Evolutionary conservation across 92 coral and sea anemone genomes (phyloP).

Genomic region (Zoanthus sociatus): DNA sequence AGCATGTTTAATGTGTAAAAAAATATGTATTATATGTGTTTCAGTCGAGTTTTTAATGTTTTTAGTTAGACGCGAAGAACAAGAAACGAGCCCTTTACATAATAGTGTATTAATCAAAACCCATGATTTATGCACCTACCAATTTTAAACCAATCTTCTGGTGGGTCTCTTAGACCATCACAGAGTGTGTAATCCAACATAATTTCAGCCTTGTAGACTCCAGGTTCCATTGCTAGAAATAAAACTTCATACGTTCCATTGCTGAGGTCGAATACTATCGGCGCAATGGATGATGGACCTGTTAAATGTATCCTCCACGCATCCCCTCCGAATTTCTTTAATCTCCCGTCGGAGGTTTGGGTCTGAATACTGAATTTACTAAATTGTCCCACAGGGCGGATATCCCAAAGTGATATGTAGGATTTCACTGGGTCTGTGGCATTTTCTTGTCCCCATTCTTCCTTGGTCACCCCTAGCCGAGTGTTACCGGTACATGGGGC

Average conservation of each 20-base stretch:
- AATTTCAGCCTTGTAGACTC: slow-evolving; percentile 66
- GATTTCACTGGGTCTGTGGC: slow-evolving; percentile 65
- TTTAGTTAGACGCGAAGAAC: not conserved
- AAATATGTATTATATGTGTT: too few species aligned
- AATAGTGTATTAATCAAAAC: not conserved
- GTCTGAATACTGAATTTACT: slow-evolving; percentile 85
- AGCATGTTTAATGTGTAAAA: too few species aligned
- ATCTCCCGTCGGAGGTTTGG: slow-evolving; percentile 68
- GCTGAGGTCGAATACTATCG: slow-evolving; percentile 74
- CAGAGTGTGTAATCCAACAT: slow-evolving; percentile 83
- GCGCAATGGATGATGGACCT: slow-evolving; percentile 83
- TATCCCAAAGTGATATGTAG: slow-evolving; percentile 68
- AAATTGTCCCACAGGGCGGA: slow-evolving; percentile 78
- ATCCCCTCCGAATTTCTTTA: slow-evolving; percentile 79
- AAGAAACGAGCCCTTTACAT: not conserved
- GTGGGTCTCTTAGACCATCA: slow-evolving; percentile 82
- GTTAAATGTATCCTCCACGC: slow-evolving; percentile 79
- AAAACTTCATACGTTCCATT: slow-evolving; percentile 86
- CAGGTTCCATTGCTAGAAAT: slow-evolving; percentile 84
- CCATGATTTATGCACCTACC: slow-evolving; percentile 45
- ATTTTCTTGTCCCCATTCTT: slow-evolving; percentile 54
- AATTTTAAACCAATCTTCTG: slow-evolving; percentile 79
- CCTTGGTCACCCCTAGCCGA: slow-evolving; percentile 59
- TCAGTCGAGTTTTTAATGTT: too few species aligned
- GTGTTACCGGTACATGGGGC: slow-evolving; percentile 77